A percentile compares a stretch with the other conserved stretches of the same genome.
Conservation (phyloP, 2,797 vertebrate genomes). For the Gymnoscopelus braueri region DNA sequence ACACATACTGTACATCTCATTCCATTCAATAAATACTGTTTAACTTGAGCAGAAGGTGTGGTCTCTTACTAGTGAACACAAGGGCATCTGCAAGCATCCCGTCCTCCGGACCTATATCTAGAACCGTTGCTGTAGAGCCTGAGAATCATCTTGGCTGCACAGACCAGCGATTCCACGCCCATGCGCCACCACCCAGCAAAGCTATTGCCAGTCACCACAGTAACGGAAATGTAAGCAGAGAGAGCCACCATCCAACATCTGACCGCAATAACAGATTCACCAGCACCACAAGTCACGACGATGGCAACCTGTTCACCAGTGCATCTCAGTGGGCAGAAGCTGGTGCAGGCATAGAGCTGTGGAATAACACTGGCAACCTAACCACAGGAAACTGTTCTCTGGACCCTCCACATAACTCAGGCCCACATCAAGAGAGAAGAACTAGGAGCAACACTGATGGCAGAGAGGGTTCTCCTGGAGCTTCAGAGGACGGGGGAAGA, state of each 20-base stretch:
- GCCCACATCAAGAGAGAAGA: neutral
- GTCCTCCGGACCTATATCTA: neutral
- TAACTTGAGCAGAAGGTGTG: too few relatives aligned
- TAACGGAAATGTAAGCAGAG: neutral
- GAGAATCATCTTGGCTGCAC: neutral
- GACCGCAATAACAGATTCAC: neutral
- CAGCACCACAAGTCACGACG: neutral
- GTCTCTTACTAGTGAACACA: too few relatives aligned
- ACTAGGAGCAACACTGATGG: neutral
- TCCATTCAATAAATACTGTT: too few relatives aligned
- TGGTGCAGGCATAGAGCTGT: neutral
- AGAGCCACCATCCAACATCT: neutral
- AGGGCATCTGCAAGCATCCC: neutral
- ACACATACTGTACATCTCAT: too few relatives aligned
- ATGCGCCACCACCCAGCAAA: too few relatives aligned
- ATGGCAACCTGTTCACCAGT: neutral
- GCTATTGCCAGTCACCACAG: neutral
- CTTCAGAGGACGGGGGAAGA: neutral
- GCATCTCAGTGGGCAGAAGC: neutral
- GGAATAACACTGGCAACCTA: neutral
- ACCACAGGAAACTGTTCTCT: neutral
- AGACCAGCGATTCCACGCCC: neutral
- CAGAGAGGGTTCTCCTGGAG: neutral
- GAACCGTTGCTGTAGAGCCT: neutral
- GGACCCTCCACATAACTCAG: neutral